Evolutionary conservation across 1,140 invertebrate species (phyloP).

Genomic region (Whitmania pigra): DNA sequence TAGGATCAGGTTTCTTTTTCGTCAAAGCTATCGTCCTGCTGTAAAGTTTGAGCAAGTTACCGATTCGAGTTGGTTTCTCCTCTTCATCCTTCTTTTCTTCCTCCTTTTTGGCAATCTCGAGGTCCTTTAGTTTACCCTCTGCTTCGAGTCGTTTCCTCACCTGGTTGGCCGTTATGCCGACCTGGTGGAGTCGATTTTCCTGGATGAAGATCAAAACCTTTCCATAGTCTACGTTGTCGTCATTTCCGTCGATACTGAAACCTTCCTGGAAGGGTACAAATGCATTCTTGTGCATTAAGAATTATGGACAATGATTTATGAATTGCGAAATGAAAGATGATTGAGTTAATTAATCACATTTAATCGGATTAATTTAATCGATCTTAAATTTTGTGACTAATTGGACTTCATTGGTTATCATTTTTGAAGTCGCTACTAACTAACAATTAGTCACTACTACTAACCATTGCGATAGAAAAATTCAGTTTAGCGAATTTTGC

Average conservation of each 20-base stretch:
- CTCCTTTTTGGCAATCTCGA: background rate
- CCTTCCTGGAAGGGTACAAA: background rate
- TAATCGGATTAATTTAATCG: too few relatives aligned
- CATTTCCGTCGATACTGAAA: background rate
- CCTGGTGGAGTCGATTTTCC: constrained; percentile 6
- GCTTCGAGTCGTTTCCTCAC: background rate
- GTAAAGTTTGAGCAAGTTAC: constrained; percentile 9
- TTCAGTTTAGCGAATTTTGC: too few relatives aligned
- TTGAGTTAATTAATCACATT: too few relatives aligned
- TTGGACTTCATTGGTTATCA: too few relatives aligned
- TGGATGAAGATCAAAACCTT: constrained; percentile 7
- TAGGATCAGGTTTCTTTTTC: background rate
- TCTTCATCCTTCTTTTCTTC: background rate
- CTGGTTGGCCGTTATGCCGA: background rate
- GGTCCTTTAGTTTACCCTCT: background rate
- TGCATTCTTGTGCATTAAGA: too few relatives aligned
- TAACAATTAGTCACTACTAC: too few relatives aligned
- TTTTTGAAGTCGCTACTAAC: too few relatives aligned
- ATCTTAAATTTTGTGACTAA: too few relatives aligned
- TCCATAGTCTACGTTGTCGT: constrained; percentile 8
- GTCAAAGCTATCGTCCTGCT: background rate
- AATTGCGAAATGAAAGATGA: too few relatives aligned
- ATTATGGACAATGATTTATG: too few relatives aligned
- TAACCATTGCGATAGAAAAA: too few relatives aligned
- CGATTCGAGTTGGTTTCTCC: background rate